Conservation (phyloP, 2,797 vertebrate species). For the Chaenodraco wilsoni region DNA sequence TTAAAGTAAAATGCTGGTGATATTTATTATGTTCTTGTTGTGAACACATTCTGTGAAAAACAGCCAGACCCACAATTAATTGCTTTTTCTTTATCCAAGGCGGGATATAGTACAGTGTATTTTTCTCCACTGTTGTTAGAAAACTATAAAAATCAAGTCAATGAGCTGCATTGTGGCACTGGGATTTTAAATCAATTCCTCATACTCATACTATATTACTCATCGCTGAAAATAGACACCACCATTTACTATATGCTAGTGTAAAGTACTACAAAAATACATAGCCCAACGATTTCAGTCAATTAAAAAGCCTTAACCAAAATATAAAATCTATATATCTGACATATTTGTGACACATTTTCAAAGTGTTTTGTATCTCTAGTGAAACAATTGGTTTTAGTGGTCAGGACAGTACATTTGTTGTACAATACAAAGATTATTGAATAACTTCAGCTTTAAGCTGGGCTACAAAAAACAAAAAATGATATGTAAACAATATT, state of each 20-base stretch:
- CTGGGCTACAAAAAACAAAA: background rate
- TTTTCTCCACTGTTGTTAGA: background rate
- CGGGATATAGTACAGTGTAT: background rate
- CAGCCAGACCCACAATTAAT: background rate
- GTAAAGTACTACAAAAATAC: background rate
- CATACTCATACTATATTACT: too few species aligned
- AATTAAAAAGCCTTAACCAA: background rate
- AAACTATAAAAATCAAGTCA: background rate
- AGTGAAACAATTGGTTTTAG: background rate
- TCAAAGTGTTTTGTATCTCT: background rate
- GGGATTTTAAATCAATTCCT: background rate
- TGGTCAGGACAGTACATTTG: too few species aligned
- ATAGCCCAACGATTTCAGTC: background rate
- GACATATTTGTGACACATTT: background rate
- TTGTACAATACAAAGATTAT: too few species aligned
- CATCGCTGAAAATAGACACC: background rate
- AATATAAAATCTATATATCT: background rate
- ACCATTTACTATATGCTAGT: background rate
- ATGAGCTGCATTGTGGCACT: background rate
- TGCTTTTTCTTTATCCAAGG: background rate
- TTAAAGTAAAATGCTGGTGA: background rate
- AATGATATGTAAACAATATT: background rate
- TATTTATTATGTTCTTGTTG: background rate
- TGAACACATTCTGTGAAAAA: background rate
- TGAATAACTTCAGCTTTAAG: background rate